These are phyloP conservation scores for Tetramorium alpestre DNA, from an alignment of 1,140 invertebrate species.

Conservation along the genomic window DNA sequence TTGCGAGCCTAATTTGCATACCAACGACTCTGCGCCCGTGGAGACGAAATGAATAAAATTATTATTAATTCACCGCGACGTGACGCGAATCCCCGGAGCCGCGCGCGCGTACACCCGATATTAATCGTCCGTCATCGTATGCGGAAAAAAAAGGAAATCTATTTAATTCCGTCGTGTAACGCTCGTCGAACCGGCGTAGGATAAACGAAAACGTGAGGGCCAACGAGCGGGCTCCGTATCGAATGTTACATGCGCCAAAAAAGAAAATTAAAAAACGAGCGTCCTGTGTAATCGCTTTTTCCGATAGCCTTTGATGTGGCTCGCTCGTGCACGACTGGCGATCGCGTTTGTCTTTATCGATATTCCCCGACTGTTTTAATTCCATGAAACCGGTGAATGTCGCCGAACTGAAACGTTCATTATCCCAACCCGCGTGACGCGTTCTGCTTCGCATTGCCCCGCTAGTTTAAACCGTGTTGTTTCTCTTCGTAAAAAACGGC, in stretches of 20 bases:
- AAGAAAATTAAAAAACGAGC: conserved; percentile 40
- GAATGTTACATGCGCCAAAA: conserved; percentile 44
- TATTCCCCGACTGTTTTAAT: conserved; percentile 62
- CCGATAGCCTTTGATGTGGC: conserved; percentile 59
- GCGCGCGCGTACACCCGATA: conserved; percentile 20
- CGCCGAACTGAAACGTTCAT: conserved; percentile 41
- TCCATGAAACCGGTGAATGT: conserved; percentile 37
- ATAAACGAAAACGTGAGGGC: conserved; percentile 36
- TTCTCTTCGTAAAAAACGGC: not conserved
- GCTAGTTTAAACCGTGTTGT: not conserved
- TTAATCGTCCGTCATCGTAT: conserved; percentile 52
- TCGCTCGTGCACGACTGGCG: conserved; percentile 63
- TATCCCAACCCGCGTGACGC: conserved; percentile 9
- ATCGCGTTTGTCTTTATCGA: conserved; percentile 65
- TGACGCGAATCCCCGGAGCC: conserved; percentile 41
- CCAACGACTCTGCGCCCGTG: not conserved
- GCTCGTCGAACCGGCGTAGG: not conserved
- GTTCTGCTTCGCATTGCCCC: not conserved
- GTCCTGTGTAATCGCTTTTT: conserved; percentile 49
- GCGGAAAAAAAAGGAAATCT: not conserved
- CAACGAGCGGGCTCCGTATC: not conserved
- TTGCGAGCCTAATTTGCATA: conserved; percentile 44
- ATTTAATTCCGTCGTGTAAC: conserved; percentile 8
- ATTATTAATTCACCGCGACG: conserved; percentile 58
- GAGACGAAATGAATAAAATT: conserved; percentile 68